Conservation (phyloP, 2,113 vertebrate species). For the Petromus typicus region DNA sequence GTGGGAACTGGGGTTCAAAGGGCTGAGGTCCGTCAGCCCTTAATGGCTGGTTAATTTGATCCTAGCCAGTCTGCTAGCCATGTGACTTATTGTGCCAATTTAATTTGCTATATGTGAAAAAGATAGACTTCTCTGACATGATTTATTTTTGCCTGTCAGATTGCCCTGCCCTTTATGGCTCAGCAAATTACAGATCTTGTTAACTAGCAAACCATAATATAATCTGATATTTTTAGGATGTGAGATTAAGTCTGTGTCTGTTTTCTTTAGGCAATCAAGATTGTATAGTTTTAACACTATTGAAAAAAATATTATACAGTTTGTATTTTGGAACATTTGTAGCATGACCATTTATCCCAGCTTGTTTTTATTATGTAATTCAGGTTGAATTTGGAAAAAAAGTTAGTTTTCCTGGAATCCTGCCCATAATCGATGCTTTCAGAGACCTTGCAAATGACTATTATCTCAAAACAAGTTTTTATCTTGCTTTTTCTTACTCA, state of each 20-base stretch:
- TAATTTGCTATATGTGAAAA: not conserved
- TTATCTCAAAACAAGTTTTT: not conserved
- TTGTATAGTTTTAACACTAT: not conserved
- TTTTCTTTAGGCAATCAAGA: slow-evolving; percentile 31
- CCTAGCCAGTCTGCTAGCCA: not conserved
- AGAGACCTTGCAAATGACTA: not conserved
- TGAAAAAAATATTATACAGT: not conserved
- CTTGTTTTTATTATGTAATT: not conserved
- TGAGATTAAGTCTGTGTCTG: not conserved
- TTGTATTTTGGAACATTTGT: not conserved
- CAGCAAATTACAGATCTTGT: not conserved
- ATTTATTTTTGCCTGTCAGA: not conserved
- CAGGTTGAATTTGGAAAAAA: not conserved
- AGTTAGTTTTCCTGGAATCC: not conserved
- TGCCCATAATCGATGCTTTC: not conserved
- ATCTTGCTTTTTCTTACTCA: not conserved
- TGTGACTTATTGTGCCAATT: not conserved
- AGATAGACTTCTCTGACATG: not conserved
- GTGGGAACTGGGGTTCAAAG: not conserved
- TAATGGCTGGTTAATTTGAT: not conserved
- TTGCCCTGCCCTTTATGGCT: not conserved
- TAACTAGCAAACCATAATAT: not conserved
- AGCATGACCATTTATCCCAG: not conserved
- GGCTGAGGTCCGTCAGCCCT: not conserved
- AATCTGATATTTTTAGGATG: not conserved